Conservation (phyloP, 2,797 vertebrate genomes). For the Lerista edwardsae region DNA sequence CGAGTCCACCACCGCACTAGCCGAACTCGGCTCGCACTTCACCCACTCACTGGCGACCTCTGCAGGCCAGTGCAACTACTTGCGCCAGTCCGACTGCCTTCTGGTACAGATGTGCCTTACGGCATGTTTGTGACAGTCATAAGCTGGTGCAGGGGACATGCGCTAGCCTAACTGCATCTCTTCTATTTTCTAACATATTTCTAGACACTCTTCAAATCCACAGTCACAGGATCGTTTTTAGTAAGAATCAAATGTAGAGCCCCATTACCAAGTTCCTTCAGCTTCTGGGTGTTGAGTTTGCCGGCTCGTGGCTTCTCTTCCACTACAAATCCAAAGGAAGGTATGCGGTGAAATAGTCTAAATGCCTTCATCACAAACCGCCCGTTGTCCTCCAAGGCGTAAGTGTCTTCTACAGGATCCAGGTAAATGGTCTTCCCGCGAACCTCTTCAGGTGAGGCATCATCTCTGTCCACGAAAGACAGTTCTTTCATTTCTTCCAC, state of each 20-base stretch:
- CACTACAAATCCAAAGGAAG: constrained; percentile 91
- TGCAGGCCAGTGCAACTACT: too few relatives aligned
- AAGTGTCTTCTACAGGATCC: constrained; percentile 76
- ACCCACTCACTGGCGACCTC: too few relatives aligned
- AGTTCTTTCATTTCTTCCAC: constrained; percentile 75
- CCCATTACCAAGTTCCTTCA: constrained; percentile 85
- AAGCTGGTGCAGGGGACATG: too few relatives aligned
- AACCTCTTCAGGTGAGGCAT: constrained; percentile 62
- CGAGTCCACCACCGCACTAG: too few relatives aligned
- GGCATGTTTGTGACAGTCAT: too few relatives aligned
- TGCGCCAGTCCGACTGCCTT: too few relatives aligned
- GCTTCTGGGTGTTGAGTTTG: constrained; percentile 83
- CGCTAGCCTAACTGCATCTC: too few relatives aligned
- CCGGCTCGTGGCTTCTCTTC: constrained; percentile 85
- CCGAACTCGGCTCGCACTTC: too few relatives aligned
- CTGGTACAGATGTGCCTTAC: too few relatives aligned
- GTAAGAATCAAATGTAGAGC: neutral
- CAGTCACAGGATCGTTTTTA: neutral
- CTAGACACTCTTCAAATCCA: too few relatives aligned
- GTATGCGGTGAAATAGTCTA: constrained; percentile 89
- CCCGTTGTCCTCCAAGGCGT: constrained; percentile 83
- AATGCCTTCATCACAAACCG: constrained; percentile 87
- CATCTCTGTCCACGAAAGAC: neutral
- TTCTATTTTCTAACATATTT: too few relatives aligned
- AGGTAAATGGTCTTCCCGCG: constrained; percentile 78